These are phyloP conservation scores for Camarhynchus parvulus DNA, from an alignment of 2,113 vertebrate species.

Conservation along the genomic window DNA sequence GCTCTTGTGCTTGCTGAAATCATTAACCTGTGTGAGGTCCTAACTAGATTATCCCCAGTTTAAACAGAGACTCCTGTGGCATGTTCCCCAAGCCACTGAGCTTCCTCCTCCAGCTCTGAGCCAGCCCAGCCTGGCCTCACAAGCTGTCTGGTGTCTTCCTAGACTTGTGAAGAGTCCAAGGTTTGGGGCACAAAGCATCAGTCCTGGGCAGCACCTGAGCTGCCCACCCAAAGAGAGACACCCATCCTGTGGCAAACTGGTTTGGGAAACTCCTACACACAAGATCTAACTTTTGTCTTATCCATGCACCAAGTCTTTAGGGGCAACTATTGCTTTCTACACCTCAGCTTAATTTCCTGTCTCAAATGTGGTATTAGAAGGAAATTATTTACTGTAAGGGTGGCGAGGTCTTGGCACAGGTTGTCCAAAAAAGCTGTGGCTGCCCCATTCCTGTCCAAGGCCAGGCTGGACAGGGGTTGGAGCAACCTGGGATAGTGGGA, in stretches of 20 bases:
- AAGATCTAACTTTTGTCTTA: background rate
- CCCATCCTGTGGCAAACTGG: background rate
- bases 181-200: background rate
- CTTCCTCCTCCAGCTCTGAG: background rate
- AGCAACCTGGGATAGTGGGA: fast-evolving
- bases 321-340: background rate
- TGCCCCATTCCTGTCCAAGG: background rate
- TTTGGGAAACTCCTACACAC: background rate
- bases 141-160: background rate
- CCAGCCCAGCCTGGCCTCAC: background rate
- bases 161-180: fast-evolving
- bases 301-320: background rate
- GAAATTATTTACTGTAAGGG: background rate
- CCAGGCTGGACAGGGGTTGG: background rate
- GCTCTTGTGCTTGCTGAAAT: background rate
- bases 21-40: background rate
- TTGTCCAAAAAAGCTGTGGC: background rate
- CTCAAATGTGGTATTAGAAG: background rate
- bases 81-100: background rate
- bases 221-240: background rate
- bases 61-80: background rate
- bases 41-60: background rate
- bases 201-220: background rate
- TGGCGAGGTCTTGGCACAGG: background rate
- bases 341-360: background rate